Evolutionary conservation across 2,113 vertebrate genomes (phyloP).

Genomic region (Xiphias gladius): DNA sequence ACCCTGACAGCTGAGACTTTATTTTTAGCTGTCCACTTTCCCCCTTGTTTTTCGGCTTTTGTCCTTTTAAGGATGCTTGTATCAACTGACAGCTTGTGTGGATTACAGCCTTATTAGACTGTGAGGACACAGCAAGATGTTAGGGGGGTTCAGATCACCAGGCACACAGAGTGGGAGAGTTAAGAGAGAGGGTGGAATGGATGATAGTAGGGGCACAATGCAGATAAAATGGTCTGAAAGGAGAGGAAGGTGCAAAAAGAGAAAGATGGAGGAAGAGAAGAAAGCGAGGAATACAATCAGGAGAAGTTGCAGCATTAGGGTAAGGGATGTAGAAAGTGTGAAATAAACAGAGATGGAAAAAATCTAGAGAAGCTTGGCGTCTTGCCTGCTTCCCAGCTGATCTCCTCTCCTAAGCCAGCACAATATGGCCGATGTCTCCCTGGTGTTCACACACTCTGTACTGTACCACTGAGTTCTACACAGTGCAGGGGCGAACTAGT

Average conservation of each 20-base stretch:
- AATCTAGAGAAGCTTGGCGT: constrained; percentile 68
- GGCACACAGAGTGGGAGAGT: constrained; percentile 54
- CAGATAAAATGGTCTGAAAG: constrained; percentile 20
- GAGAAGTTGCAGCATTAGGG: constrained; percentile 14
- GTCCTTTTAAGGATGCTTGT: constrained; percentile 85
- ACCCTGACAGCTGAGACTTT: constrained; percentile 80
- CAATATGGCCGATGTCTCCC: constrained; percentile 84
- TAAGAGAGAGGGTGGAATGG: constrained; percentile 31
- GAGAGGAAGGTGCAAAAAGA: constrained; percentile 8
- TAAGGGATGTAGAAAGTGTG: constrained; percentile 41
- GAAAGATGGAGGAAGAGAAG: not conserved
- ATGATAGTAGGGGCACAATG: not conserved
- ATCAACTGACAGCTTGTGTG: constrained; percentile 89
- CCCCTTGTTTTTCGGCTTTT: constrained; percentile 71
- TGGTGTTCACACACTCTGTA: constrained; percentile 67
- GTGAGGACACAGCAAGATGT: constrained; percentile 87
- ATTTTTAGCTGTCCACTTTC: constrained; percentile 82
- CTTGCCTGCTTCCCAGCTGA: constrained; percentile 80
- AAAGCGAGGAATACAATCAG: not conserved
- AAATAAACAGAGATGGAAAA: constrained; percentile 41
- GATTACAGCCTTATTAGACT: constrained; percentile 87
- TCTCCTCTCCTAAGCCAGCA: constrained; percentile 78
- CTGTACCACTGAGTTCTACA: constrained; percentile 56
- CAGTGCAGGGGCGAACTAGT: constrained; percentile 61
- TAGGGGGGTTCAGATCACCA: constrained; percentile 82